Evolutionary conservation across 2,113 vertebrate genomes (phyloP).

Genomic region (Daphoenositta chrysoptera): DNA sequence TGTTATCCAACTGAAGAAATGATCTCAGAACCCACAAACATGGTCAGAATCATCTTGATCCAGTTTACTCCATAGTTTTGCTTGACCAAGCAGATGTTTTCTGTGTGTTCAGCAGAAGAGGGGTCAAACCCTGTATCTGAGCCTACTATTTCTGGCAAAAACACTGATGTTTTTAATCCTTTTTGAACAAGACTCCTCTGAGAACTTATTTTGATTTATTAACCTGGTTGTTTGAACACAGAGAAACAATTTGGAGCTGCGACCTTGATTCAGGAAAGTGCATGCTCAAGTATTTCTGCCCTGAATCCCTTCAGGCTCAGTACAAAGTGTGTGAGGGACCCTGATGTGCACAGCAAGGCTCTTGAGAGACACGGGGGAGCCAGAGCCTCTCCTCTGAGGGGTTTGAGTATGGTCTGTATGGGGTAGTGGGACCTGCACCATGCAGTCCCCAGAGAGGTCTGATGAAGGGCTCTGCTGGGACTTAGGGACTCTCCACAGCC

Average conservation of each 20-base stretch:
- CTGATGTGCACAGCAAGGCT: neutral
- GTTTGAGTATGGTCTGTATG: neutral
- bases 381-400: neutral
- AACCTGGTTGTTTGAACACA: neutral
- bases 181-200: neutral
- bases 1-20: neutral
- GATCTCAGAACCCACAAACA: neutral
- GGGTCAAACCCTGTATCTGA: neutral
- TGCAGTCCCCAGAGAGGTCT: neutral
- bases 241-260: neutral
- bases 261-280: neutral
- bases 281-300: neutral
- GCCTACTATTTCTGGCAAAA: slow-evolving; percentile 20
- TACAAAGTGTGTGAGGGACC: neutral
- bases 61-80: neutral
- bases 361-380: neutral
- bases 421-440: neutral
- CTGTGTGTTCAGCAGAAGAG: neutral
- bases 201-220: slow-evolving; percentile 16
- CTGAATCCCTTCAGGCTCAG: neutral
- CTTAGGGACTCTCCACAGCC: neutral
- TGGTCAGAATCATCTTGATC: neutral
- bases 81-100: neutral
- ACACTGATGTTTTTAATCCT: neutral
- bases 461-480: neutral